Conservation (phyloP, 1,140 invertebrate genomes). For the Hylaeus anthracinus region DNA sequence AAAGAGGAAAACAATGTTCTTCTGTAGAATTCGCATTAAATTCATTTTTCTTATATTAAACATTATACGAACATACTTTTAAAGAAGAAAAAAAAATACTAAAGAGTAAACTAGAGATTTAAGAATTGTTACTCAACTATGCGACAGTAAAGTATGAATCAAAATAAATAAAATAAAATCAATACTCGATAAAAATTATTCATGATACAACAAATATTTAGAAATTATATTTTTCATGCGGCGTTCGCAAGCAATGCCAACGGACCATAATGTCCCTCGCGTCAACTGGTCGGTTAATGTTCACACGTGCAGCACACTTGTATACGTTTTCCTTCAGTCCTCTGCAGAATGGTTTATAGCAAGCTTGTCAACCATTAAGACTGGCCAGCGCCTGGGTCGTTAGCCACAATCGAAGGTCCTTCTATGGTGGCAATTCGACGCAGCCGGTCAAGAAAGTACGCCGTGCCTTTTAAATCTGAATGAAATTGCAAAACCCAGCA, state of each 20-base stretch:
- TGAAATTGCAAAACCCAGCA: not conserved
- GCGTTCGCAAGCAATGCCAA: not conserved
- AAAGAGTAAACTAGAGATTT: too few relatives aligned
- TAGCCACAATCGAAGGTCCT: not conserved
- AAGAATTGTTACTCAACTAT: too few relatives aligned
- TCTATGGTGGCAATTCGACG: not conserved
- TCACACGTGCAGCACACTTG: constrained; percentile 65
- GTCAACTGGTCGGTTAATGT: constrained; percentile 29
- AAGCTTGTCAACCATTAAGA: not conserved
- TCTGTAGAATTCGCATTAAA: too few relatives aligned
- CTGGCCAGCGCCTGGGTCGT: not conserved
- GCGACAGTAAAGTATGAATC: too few relatives aligned
- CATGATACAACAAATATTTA: not conserved
- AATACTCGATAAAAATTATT: not conserved
- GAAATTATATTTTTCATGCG: not conserved
- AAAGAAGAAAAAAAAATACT: too few relatives aligned
- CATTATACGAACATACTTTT: too few relatives aligned
- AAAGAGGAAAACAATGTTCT: too few relatives aligned
- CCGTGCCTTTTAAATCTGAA: not conserved
- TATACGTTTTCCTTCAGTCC: constrained; percentile 29
- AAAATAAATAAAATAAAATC: not conserved
- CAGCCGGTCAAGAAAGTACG: not conserved
- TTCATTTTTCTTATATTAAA: too few relatives aligned
- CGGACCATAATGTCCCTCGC: not conserved
- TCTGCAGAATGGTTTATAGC: constrained; percentile 4